Evolutionary conservation across 2,888 invertebrate genomes (phyloP).

Genomic region (Rotaria sp.): DNA sequence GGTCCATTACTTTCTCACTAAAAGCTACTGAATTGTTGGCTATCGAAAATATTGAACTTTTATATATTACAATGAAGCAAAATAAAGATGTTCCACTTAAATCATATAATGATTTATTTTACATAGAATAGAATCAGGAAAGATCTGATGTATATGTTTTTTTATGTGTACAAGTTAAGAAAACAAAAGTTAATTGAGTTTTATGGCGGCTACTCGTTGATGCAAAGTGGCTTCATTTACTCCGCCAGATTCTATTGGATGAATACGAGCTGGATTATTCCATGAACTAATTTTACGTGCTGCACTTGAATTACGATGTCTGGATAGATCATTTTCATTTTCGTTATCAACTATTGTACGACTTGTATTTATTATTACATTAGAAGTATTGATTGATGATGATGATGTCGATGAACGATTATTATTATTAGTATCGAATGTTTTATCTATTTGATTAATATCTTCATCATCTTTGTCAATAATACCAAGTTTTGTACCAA

Average conservation of each 20-base stretch:
- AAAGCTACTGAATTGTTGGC: too few species aligned
- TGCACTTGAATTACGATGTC: neutral
- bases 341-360: neutral
- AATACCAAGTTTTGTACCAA: slow-evolving; percentile 42
- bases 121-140: neutral
- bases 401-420: neutral
- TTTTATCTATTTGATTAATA: neutral
- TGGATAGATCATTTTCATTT: neutral
- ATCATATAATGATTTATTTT: too few species aligned
- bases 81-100: too few species aligned
- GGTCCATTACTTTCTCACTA: too few species aligned
- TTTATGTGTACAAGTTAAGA: neutral
- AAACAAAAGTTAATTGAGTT: neutral
- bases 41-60: too few species aligned
- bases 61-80: too few species aligned
- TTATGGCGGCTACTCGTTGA: neutral
- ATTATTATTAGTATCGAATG: neutral
- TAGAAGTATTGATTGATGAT: neutral
- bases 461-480: slow-evolving; percentile 29
- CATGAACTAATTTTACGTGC: neutral
- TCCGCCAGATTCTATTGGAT: neutral
- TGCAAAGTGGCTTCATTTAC: neutral
- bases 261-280: neutral
- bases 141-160: neutral
- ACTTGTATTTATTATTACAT: neutral